A percentile compares a stretch with the other conserved stretches of the same genome.
Evolutionary conservation across 2,113 vertebrate species (phyloP).

Genomic region (Clinocottus analis): DNA sequence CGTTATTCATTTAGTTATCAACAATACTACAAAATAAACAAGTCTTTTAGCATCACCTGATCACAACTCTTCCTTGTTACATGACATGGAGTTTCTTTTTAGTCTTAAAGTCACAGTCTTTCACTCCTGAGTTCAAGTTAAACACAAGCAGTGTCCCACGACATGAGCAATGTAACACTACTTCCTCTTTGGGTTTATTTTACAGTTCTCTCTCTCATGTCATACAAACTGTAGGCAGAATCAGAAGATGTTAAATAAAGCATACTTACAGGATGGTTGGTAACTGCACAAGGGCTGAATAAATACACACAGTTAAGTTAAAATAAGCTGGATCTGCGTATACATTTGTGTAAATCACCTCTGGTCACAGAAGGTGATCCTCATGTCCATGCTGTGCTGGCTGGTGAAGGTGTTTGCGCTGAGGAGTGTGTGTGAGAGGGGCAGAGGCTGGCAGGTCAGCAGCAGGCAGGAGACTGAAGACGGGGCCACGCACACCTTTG

Average conservation of each 20-base stretch:
- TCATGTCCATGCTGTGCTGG: constrained; percentile 98
- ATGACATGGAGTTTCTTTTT: not conserved
- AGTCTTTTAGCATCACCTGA: not conserved
- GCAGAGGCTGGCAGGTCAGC: constrained; percentile 94
- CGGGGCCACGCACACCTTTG: constrained; percentile 83
- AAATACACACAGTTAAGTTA: not conserved
- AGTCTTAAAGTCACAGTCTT: not conserved
- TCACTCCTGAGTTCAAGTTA: not conserved
- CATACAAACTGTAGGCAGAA: not conserved
- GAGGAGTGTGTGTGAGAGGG: constrained; percentile 91
- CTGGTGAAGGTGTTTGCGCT: constrained; percentile 95
- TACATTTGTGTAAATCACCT: constrained; percentile 80
- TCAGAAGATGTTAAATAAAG: not conserved
- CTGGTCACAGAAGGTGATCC: constrained; percentile 95
- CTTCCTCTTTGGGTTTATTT: not conserved
- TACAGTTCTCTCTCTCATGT: not conserved
- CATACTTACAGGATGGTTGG: too few species aligned
- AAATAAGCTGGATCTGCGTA: not conserved
- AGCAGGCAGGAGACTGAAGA: constrained; percentile 88
- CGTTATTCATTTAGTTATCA: not conserved
- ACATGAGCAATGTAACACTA: not conserved
- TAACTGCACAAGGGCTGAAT: not conserved
- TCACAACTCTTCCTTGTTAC: not conserved
- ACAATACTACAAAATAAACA: not conserved
- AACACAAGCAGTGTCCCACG: too few species aligned